A percentile compares a stretch with the other conserved stretches of the same genome.
Evolutionary conservation across 2,888 invertebrate genomes (phyloP).

Genomic region (Lasiommata megera): DNA sequence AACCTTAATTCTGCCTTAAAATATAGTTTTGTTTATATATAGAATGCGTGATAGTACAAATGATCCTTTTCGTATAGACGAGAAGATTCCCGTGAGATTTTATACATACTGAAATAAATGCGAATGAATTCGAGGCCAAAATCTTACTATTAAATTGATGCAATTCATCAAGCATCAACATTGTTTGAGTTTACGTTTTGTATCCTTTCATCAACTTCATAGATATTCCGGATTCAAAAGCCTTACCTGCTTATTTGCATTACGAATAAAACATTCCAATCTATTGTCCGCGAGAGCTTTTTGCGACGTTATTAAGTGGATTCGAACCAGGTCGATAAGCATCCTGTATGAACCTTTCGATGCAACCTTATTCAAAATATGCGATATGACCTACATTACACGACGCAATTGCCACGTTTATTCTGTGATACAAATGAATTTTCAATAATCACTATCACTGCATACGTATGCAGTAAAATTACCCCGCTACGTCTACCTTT

Average conservation of each 20-base stretch:
- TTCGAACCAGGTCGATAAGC: slow-evolving; percentile 11
- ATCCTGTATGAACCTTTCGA: slow-evolving; percentile 14
- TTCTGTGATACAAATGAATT: background rate
- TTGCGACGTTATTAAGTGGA: slow-evolving; percentile 2
- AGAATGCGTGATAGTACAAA: no score
- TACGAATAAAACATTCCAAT: background rate
- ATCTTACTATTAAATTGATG: no score
- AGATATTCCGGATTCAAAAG: slow-evolving; percentile 13
- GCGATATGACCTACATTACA: slow-evolving; percentile 5
- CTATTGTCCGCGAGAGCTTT: slow-evolving; percentile 4
- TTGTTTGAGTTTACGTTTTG: background rate
- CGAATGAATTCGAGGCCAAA: no score
- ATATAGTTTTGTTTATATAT: no score
- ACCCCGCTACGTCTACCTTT: no score
- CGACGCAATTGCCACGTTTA: background rate
- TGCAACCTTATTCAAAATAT: slow-evolving; percentile 12
- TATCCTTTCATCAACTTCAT: background rate
- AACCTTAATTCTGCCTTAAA: no score
- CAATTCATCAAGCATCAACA: background rate
- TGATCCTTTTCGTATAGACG: no score
- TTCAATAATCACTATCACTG: background rate
- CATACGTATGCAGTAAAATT: no score
- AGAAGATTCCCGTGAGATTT: no score
- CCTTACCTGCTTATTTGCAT: slow-evolving; percentile 7
- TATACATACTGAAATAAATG: no score